Base-by-base conservation (phyloP, 2,797 vertebrate genomes). In the Eurystomus glaucurus region DNA sequence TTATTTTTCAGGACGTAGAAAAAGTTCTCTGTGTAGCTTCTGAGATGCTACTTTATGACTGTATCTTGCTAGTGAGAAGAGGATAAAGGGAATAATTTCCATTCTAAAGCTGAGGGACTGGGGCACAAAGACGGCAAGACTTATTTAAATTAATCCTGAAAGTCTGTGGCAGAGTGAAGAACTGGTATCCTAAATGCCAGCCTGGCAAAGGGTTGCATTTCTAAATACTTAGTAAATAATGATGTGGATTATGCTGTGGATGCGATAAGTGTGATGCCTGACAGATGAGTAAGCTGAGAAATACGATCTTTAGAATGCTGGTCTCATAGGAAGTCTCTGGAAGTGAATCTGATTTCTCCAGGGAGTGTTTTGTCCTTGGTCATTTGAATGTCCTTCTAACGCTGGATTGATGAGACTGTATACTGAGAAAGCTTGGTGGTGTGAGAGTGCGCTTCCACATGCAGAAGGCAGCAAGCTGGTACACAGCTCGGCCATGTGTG, bases 51-150 rank as follows among this genome's bases (percentile, higher is more conserved):
- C 46, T 91, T 83, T 61, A 37, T 72, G 45, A 17, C 62, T 61
- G 6, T 45, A 11, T 65, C 51, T 94, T 82, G 23, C 9, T 62
- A 54, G 39, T 62, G 84, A 82, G 39, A 81, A 33, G 26, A 39
- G 29, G 12, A 52, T 50, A 71, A 75, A 91, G 23, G 37, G 19
- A 62, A 71, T 76, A 2, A 66, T 72, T 91, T 95, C 35, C 18
- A 29, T 85, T 91, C 86, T 86, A 70, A 69, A 92, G n/a, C 11
- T 79, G 54, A 79, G 86, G 43, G 55, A 84, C n/a, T 48, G 54
- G 52, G n/a, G 14, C 55, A 60, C 19, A 51, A 75, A 57, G 11
- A 51, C 45, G 23, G 21, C 20, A 16, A 7, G 35, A 29, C 14
- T 91, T 77, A 70, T 10, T 78, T 54, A 52, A 94, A 79, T 84